phyloP scores from a whole-genome alignment of 2,888 invertebrate species.

The Drosophila mettleri region DNA sequence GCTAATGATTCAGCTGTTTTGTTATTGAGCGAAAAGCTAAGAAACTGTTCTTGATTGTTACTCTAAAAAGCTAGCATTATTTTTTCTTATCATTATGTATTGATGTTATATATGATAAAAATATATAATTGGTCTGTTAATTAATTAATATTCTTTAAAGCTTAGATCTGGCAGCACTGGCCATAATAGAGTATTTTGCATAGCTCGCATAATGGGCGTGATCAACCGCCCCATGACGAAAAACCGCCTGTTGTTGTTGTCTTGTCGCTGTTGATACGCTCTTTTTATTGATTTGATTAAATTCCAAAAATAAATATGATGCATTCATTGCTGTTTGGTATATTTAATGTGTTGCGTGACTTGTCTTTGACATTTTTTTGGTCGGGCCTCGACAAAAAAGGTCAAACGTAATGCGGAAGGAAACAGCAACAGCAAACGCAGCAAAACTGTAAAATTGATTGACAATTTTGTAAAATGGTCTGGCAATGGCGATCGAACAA shows the following conservation, averaged over 20 bases:
- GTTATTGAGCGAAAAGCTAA: background rate
- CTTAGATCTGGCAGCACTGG: background rate
- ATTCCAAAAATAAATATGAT: slow-evolving; percentile 76
- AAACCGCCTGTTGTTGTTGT: slow-evolving; percentile 1
- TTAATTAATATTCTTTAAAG: background rate
- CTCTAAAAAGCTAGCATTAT: too few species aligned
- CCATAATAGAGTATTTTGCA: background rate
- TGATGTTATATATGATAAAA: background rate
- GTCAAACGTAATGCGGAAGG: slow-evolving; percentile 69
- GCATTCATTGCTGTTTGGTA: slow-evolving; percentile 50
- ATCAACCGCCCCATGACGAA: slow-evolving; percentile 1
- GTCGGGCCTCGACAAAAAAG: slow-evolving; percentile 45
- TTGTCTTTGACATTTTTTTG: slow-evolving; percentile 52
- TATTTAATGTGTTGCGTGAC: slow-evolving; percentile 71
- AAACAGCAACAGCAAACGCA: slow-evolving; percentile 23
- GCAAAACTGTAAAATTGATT: slow-evolving; percentile 61
- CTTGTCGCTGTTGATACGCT: slow-evolving; percentile 11
- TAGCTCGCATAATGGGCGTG: slow-evolving; percentile 3
- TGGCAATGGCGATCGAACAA: slow-evolving; percentile 56
- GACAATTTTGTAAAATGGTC: slow-evolving; percentile 56
- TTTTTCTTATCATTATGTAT: background rate
- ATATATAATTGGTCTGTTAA: too few species aligned
- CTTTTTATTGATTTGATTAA: slow-evolving; percentile 72
- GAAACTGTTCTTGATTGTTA: background rate
- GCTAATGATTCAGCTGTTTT: background rate